These are phyloP conservation scores for Scaptomyza hsui DNA, from an alignment of 1,140 invertebrate species.

Conservation along the genomic window DNA sequence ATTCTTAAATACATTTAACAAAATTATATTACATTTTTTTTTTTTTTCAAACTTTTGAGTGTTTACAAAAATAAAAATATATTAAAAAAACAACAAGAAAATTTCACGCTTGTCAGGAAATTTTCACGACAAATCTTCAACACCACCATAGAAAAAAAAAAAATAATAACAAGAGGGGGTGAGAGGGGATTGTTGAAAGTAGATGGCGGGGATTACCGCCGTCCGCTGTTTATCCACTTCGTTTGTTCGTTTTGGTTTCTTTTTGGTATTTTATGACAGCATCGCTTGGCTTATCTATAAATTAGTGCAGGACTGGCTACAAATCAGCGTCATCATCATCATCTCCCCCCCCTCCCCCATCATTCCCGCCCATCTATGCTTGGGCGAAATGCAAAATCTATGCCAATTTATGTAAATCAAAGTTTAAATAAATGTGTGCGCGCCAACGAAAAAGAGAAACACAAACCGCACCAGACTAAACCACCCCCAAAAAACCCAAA, in stretches of 20 bases:
- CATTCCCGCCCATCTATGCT: background rate
- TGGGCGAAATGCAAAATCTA: slow-evolving; percentile 47
- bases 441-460: slow-evolving; percentile 2
- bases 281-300: slow-evolving; percentile 57
- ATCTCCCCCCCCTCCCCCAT: no score
- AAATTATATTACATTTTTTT: no score
- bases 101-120: no score
- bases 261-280: slow-evolving; percentile 9
- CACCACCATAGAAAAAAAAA: no score
- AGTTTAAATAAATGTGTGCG: slow-evolving; percentile 64
- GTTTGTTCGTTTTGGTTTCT: background rate
- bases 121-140: no score
- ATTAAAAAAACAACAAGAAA: no score
- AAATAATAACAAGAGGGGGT: no score
- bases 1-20: no score
- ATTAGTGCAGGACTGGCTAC: slow-evolving; percentile 47
- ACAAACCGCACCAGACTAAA: slow-evolving; percentile 14
- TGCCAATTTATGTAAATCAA: slow-evolving; percentile 71
- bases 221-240: background rate
- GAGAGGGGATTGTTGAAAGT: no score
- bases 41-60: no score
- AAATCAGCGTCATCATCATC: slow-evolving; percentile 43
- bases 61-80: no score
- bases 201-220: background rate
- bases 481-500: background rate